Conservation (phyloP, 2,888 invertebrate genomes). For the Caenorhabditis drosophilae region DNA sequence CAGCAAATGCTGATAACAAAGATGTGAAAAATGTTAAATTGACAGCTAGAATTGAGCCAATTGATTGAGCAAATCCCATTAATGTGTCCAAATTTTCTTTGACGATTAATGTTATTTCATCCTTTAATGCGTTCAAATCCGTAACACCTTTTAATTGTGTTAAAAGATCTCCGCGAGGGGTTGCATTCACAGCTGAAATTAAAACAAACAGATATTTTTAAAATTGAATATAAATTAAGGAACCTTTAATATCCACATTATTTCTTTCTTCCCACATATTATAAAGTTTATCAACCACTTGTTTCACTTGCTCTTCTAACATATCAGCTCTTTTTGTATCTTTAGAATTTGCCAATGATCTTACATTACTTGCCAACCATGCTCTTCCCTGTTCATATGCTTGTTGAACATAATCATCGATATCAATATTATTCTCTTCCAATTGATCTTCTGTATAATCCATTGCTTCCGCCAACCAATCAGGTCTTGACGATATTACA, state of each 20-base stretch:
- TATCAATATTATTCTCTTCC: conserved; percentile 61
- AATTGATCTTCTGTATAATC: conserved; percentile 66
- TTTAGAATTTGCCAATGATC: conserved; percentile 60
- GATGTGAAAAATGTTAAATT: conserved; percentile 62
- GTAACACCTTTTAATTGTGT: conserved; percentile 60
- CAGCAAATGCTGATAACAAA: conserved; percentile 57
- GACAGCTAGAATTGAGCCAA: conserved; percentile 60
- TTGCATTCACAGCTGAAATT: conserved; percentile 22
- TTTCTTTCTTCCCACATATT: conserved; percentile 63
- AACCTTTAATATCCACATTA: conserved; percentile 9
- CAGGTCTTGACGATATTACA: conserved; percentile 60
- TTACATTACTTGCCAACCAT: conserved; percentile 66
- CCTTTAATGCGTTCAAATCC: conserved; percentile 61
- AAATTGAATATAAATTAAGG: too few relatives aligned
- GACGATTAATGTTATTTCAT: conserved; percentile 63
- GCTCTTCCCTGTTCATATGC: conserved; percentile 65
- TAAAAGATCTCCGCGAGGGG: conserved; percentile 48
- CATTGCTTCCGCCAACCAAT: conserved; percentile 63
- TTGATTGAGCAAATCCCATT: conserved; percentile 62
- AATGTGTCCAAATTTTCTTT: conserved; percentile 69
- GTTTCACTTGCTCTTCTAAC: conserved; percentile 67
- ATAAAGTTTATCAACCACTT: conserved; percentile 67
- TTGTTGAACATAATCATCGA: conserved; percentile 68
- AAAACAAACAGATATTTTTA: too few relatives aligned
- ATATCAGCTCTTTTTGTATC: conserved; percentile 66